Conservation (phyloP, 1,140 invertebrate species). For the Drosophila prosaltans region DNA sequence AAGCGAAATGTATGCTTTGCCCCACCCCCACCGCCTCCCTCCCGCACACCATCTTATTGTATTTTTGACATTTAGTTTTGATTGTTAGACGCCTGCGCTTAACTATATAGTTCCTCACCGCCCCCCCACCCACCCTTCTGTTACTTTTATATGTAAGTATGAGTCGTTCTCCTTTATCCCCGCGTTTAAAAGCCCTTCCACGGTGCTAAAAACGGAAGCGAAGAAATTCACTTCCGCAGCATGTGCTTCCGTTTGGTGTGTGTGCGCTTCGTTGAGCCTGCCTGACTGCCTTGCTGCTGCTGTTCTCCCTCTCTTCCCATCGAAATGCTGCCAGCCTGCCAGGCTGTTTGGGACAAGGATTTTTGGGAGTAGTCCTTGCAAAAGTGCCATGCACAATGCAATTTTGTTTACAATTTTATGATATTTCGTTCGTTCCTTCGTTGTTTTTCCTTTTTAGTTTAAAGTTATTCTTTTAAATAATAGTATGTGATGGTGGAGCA, state of each 20-base stretch:
- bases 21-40: neutral
- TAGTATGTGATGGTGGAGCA: constrained; percentile 7
- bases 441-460: constrained; percentile 20
- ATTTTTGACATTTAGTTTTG: constrained; percentile 57
- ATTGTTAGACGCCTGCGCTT: constrained; percentile 53
- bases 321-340: neutral
- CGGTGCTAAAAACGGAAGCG: constrained; percentile 56
- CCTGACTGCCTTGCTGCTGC: constrained; percentile 3
- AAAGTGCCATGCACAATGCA: constrained; percentile 36
- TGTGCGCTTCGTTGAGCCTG: constrained; percentile 51
- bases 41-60: constrained; percentile 30
- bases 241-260: constrained; percentile 63
- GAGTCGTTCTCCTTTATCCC: neutral
- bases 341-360: constrained; percentile 8
- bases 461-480: constrained; percentile 50
- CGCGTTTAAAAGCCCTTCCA: constrained; percentile 21
- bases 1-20: neutral
- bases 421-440: constrained; percentile 14
- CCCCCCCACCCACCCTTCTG: neutral
- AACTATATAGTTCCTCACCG: constrained; percentile 17
- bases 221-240: constrained; percentile 64
- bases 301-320: neutral
- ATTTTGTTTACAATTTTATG: constrained; percentile 40
- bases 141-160: constrained; percentile 1
- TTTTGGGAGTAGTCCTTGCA: constrained; percentile 17